A percentile compares a stretch with the other conserved stretches of the same genome.
phyloP scores from a whole-genome alignment of 2,113 vertebrate genomes.

The Crotophaga sulcirostris region DNA sequence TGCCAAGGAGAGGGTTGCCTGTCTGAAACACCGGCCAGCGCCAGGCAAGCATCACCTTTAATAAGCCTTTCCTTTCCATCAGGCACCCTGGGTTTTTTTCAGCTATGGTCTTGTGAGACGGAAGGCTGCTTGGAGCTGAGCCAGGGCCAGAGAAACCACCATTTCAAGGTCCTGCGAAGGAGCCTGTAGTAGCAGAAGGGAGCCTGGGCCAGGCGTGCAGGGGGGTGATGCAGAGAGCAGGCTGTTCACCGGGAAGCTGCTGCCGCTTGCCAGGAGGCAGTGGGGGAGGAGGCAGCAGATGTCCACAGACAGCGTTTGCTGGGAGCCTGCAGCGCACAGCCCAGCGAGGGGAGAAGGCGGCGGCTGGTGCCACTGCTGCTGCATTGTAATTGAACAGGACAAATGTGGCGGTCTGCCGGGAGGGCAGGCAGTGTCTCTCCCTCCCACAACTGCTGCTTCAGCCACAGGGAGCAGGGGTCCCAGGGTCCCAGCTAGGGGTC shows the following conservation, averaged over 20 bases:
- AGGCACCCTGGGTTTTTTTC: conserved; percentile 21
- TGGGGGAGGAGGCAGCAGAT: conserved; percentile 65
- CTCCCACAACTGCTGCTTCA: background rate
- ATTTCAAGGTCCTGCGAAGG: conserved; percentile 45
- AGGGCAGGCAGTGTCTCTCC: background rate
- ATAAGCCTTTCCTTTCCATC: background rate
- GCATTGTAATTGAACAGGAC: background rate
- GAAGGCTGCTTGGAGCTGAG: conserved; percentile 9
- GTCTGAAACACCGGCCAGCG: background rate
- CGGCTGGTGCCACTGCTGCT: conserved; percentile 32
- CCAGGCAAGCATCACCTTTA: background rate
- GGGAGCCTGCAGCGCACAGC: conserved; percentile 25
- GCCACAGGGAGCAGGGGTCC: fast-evolving
- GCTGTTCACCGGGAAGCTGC: conserved; percentile 47
- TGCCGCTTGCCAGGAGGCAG: conserved; percentile 19
- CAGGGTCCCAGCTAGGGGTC: background rate
- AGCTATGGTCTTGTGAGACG: background rate
- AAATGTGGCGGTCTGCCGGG: background rate
- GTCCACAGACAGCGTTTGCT: conserved; percentile 16
- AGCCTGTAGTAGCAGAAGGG: conserved; percentile 32
- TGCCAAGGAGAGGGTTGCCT: conserved; percentile 20
- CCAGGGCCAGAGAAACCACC: background rate
- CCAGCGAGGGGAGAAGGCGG: background rate
- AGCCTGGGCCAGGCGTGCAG: background rate
- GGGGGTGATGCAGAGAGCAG: conserved; percentile 23